These are phyloP conservation scores for Sinopyrophorus schimmeli DNA, from an alignment of 2,888 invertebrate genomes.

Conservation along the genomic window DNA sequence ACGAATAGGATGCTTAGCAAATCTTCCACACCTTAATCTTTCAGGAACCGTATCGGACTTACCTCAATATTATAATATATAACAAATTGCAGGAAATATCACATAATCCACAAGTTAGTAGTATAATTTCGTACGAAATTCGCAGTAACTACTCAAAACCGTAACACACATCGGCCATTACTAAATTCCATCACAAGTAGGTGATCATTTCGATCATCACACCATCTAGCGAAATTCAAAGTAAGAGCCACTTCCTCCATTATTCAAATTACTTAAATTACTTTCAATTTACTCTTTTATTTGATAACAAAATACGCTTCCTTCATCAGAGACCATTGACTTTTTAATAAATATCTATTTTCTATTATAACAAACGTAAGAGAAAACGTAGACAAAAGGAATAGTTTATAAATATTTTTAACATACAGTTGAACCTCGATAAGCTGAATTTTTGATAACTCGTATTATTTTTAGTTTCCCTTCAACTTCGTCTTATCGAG, in stretches of 20 bases:
- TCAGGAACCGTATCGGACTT: too few relatives aligned
- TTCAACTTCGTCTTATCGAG: too few relatives aligned
- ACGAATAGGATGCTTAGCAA: too few relatives aligned
- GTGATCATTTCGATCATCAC: background rate
- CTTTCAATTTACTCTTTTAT: conserved; percentile 19
- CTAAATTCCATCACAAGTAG: conserved; percentile 16
- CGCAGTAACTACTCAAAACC: conserved; percentile 13
- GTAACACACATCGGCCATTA: conserved; percentile 27
- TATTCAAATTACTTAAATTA: conserved; percentile 19
- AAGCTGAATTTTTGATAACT: too few relatives aligned
- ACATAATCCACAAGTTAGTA: conserved; percentile 15
- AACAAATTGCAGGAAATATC: conserved; percentile 16
- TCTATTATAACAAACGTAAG: too few relatives aligned
- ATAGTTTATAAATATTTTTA: too few relatives aligned
- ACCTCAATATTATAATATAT: conserved; percentile 11
- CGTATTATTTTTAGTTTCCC: too few relatives aligned
- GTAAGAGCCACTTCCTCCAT: conserved; percentile 14
- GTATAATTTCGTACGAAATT: conserved; percentile 6
- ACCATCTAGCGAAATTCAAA: conserved; percentile 5
- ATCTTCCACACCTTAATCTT: too few relatives aligned
- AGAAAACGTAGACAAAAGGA: too few relatives aligned
- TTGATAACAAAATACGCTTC: conserved; percentile 26
- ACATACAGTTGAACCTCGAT: too few relatives aligned
- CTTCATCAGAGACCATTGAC: conserved; percentile 16
- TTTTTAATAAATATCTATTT: too few relatives aligned